Conservation (phyloP, 2,113 vertebrate species). For the Mionectes macconnelli region DNA sequence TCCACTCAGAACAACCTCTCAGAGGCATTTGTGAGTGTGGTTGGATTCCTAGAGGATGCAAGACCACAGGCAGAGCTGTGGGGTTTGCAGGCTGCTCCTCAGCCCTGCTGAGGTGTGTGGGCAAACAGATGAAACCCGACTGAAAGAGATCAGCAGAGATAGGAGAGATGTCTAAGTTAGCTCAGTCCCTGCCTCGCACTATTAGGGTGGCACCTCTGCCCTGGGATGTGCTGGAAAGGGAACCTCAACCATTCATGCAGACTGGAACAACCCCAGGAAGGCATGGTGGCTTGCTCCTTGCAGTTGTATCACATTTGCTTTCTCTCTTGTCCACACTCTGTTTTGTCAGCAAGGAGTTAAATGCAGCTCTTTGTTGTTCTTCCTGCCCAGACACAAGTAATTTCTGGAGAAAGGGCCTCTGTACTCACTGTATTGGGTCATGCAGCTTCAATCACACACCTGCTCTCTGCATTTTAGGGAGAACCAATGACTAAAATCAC, state of each 20-base stretch:
- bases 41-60: not conserved
- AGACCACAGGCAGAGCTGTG: not conserved
- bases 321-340: not conserved
- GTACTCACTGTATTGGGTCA: not conserved
- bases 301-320: not conserved
- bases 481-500: not conserved
- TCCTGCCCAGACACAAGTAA: fast-evolving
- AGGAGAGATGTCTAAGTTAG: not conserved
- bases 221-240: not conserved
- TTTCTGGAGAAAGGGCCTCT: not conserved
- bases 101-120: fast-evolving
- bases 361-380: not conserved
- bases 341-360: not conserved
- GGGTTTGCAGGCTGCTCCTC: not conserved
- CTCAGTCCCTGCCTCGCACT: not conserved
- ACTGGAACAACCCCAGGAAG: fast-evolving
- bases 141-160: not conserved
- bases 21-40: not conserved
- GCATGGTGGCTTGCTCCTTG: not conserved
- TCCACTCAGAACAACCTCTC: not conserved
- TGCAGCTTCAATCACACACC: not conserved
- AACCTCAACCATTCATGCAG: fast-evolving
- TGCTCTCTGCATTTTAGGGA: not conserved
- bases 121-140: not conserved
- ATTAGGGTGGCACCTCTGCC: not conserved